Evolutionary conservation across 2,797 vertebrate genomes (phyloP).

Genomic region (Darevskia mixta): DNA sequence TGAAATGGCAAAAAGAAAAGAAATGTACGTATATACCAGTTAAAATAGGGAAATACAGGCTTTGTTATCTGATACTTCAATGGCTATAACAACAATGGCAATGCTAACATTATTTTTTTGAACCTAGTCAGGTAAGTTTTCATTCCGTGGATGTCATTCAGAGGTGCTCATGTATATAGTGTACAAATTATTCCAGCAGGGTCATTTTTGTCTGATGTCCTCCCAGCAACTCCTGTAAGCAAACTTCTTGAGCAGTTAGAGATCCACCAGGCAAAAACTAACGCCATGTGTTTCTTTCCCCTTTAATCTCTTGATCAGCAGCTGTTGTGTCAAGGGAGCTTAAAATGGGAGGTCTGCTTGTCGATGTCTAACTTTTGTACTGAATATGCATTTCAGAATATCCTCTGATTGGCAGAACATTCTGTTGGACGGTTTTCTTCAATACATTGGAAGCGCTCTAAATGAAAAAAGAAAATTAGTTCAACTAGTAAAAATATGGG

Average conservation of each 20-base stretch:
- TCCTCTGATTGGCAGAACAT: background rate
- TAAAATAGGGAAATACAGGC: background rate
- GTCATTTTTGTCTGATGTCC: background rate
- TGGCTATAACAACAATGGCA: background rate
- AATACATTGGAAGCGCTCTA: background rate
- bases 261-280: background rate
- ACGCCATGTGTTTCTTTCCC: background rate
- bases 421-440: background rate
- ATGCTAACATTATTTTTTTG: background rate
- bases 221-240: too few species aligned
- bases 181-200: background rate
- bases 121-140: background rate
- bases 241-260: background rate
- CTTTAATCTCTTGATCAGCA: too few species aligned
- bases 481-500: background rate
- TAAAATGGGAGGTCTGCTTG: background rate
- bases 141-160: too few species aligned
- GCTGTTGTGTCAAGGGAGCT: background rate
- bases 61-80: background rate
- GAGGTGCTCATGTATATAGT: background rate
- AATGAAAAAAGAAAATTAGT: background rate
- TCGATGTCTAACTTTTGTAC: background rate
- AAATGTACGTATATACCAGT: background rate
- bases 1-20: background rate
- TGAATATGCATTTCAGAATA: background rate